Evolutionary conservation across 1,140 invertebrate genomes (phyloP).

Genomic region (Frieseomelitta varia): DNA sequence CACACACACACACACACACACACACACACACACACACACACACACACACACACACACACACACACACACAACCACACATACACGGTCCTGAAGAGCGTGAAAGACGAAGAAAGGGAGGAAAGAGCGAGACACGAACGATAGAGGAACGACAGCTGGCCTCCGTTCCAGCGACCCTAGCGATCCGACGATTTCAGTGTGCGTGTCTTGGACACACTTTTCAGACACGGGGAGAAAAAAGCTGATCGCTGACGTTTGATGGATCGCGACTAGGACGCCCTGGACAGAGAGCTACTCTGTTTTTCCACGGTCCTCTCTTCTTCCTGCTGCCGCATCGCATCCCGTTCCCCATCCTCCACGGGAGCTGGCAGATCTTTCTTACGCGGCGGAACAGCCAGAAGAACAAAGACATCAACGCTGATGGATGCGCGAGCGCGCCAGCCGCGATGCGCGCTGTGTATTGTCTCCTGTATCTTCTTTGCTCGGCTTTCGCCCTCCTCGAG

Average conservation of each 20-base stretch:
- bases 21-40: too few species aligned
- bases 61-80: constrained; percentile 17
- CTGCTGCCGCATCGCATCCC: not conserved
- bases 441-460: not conserved
- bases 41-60: not conserved
- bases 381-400: constrained; percentile 15
- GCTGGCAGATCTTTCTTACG: not conserved
- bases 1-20: too few species aligned
- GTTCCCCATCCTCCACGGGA: too few species aligned
- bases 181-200: constrained; percentile 16
- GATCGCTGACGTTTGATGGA: constrained; percentile 78
- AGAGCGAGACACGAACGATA: constrained; percentile 57
- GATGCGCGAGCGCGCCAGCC: constrained; percentile 20
- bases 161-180: not conserved
- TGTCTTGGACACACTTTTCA: constrained; percentile 13
- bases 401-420: constrained; percentile 56
- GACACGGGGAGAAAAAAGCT: constrained; percentile 60
- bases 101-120: constrained; percentile 36
- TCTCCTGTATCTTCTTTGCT: constrained; percentile 15
- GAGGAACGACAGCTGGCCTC: constrained; percentile 71
- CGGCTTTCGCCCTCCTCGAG: constrained; percentile 27
- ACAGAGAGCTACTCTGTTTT: constrained; percentile 55
- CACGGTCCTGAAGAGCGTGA: constrained; percentile 58
- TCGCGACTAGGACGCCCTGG: constrained; percentile 60
- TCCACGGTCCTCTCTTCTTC: constrained; percentile 40